A percentile compares a stretch with the other conserved stretches of the same genome.
Conservation (phyloP, 2,888 invertebrate genomes). For the Cataglyphis livida region DNA sequence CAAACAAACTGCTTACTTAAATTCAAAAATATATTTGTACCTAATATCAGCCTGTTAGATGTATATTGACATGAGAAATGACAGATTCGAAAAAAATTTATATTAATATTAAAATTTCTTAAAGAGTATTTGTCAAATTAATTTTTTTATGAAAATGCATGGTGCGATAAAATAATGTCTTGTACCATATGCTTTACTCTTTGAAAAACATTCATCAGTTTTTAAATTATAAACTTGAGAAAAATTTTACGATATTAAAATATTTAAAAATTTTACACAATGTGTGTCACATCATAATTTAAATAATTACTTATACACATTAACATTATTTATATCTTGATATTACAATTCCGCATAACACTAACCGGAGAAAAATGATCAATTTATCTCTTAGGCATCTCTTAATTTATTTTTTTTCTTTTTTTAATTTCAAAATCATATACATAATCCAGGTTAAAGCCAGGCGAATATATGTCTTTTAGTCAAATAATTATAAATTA, state of each 20-base stretch:
- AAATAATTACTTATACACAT: background rate
- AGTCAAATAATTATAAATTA: constrained; percentile 11
- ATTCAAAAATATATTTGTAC: background rate
- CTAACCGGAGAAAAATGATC: background rate
- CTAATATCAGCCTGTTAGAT: background rate
- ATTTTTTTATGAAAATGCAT: background rate
- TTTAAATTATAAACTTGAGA: background rate
- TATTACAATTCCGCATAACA: background rate
- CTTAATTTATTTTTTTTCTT: background rate
- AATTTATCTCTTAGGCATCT: background rate
- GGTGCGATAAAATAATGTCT: background rate
- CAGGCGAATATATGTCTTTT: background rate
- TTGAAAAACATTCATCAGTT: background rate
- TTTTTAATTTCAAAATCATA: background rate
- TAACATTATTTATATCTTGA: background rate
- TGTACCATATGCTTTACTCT: background rate
- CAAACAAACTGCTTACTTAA: background rate
- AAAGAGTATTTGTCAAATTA: background rate
- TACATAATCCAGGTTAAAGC: background rate
- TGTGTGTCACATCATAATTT: background rate
- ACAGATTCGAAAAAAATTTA: background rate
- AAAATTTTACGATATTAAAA: background rate
- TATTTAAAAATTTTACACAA: background rate
- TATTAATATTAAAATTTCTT: background rate
- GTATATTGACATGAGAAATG: background rate